Base-by-base conservation (phyloP, 2,797 vertebrate genomes). In the Anabas testudineus region DNA sequence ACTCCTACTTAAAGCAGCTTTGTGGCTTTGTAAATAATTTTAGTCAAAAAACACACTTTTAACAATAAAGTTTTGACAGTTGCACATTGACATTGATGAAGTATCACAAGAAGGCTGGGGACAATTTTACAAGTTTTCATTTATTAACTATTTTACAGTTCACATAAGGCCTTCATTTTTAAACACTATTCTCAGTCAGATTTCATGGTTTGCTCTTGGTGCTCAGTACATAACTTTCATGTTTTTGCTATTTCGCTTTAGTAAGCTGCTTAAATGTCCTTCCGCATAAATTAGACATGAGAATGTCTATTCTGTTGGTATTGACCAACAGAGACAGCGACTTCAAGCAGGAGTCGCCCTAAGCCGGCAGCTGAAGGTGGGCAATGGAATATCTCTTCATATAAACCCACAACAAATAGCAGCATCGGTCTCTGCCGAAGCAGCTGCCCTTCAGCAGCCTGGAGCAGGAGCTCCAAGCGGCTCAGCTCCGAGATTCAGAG, bases 91-190 rank as follows among this genome's bases (percentile, higher is more conserved):
- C 14, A 36, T 39, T 6, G 51, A 43, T 39, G 28, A 82, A 16
- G 18, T 36, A 83, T 21, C 67, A 87, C 78, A 71, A 56, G 47
- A 71, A 52, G 55, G 42, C 79, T 3, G 41, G 73, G 80, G 83
- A 86, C 80, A 87, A 88, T 93, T 94, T 95, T 94, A 95, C 94
- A 96, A 96, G 95, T 95, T 92, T 94, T 94, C 95, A 95, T 96
- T 97, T 97, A 97, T 97, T 96, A 95, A 95, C 95, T 97, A 97
- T 96, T 92, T 93, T 97, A 97, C 96, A 97, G 94, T 93, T 95
- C 95, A 96, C 94, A 94, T 96, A 96, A 96, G 95, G 95, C 95
- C 95, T 95, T 95, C 93, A 94, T 95, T 93, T 95, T 95, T 94
- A 93, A 94, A 95, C 94, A 95, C 93, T 94, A 93, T 86, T 95